phyloP scores from a whole-genome alignment of 2,113 vertebrate species.

The Cephalopterus ornatus region DNA sequence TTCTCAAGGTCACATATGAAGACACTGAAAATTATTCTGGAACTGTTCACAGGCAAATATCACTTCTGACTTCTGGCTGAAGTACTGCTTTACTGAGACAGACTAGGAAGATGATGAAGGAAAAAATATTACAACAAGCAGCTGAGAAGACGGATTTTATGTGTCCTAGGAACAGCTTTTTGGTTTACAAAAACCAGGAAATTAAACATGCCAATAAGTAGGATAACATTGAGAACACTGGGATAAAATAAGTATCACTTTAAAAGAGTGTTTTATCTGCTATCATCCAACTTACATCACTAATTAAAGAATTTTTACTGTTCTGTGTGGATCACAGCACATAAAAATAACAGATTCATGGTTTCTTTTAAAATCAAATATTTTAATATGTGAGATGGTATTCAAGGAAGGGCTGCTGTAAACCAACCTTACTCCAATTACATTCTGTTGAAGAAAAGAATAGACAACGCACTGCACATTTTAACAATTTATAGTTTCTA shows the following conservation, averaged over 20 bases:
- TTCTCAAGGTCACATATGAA: not conserved
- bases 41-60: not conserved
- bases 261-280: not conserved
- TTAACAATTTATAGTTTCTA: not conserved
- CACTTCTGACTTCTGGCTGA: not conserved
- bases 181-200: not conserved
- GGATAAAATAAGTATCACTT: not conserved
- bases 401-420: not conserved
- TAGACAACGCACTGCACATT: not conserved
- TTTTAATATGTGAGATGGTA: not conserved
- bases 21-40: not conserved
- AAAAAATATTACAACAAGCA: not conserved
- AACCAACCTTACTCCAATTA: not conserved
- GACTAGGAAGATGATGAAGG: not conserved
- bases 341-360: not conserved
- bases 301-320: not conserved
- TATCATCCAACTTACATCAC: not conserved
- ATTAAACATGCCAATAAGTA: not conserved
- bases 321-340: not conserved
- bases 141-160: not conserved
- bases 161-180: not conserved
- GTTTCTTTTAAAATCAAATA: not conserved
- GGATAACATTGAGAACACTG: not conserved
- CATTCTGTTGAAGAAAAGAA: not conserved
- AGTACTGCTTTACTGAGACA: not conserved